phyloP scores from a whole-genome alignment of 2,113 vertebrate genomes.

The Pangasianodon hypophthalmus region DNA sequence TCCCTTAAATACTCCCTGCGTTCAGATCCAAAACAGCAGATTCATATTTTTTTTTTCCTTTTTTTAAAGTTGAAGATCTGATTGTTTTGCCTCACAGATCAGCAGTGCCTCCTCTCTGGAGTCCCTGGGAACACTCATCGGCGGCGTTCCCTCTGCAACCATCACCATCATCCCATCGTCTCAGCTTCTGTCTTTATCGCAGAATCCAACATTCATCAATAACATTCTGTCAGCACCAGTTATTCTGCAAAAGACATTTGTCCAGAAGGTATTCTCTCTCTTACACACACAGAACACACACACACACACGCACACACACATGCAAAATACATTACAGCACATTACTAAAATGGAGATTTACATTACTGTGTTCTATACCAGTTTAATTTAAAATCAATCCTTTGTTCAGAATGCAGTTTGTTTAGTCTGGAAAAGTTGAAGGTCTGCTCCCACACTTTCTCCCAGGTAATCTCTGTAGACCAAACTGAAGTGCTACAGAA shows the following conservation, averaged over 20 bases:
- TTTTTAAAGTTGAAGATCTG: not conserved
- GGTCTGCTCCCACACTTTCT: not conserved
- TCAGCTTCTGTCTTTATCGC: not conserved
- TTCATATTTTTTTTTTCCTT: not conserved
- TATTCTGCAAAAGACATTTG: slow-evolving; percentile 51
- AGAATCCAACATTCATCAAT: slow-evolving; percentile 54
- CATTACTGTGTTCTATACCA: too few relatives aligned
- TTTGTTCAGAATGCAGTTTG: too few relatives aligned
- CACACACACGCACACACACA: not conserved
- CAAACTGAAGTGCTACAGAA: slow-evolving; percentile 26
- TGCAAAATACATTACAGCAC: too few relatives aligned
- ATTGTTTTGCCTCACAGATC: slow-evolving; percentile 55
- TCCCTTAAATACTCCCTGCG: not conserved
- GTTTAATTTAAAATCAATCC: too few relatives aligned
- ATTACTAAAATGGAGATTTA: not conserved
- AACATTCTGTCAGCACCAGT: slow-evolving; percentile 51
- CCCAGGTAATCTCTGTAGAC: slow-evolving; percentile 45
- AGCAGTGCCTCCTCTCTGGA: slow-evolving; percentile 45
- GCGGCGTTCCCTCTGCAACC: slow-evolving; percentile 53
- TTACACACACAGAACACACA: too few relatives aligned
- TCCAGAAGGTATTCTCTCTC: not conserved
- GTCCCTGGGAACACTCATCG: slow-evolving; percentile 61
- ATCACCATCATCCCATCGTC: slow-evolving; percentile 50
- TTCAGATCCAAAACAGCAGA: not conserved
- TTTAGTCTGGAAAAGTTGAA: not conserved